Evolutionary conservation across 64 coral and sea anemone species (phyloP).

Genomic region (Stichodactyla helianthus): DNA sequence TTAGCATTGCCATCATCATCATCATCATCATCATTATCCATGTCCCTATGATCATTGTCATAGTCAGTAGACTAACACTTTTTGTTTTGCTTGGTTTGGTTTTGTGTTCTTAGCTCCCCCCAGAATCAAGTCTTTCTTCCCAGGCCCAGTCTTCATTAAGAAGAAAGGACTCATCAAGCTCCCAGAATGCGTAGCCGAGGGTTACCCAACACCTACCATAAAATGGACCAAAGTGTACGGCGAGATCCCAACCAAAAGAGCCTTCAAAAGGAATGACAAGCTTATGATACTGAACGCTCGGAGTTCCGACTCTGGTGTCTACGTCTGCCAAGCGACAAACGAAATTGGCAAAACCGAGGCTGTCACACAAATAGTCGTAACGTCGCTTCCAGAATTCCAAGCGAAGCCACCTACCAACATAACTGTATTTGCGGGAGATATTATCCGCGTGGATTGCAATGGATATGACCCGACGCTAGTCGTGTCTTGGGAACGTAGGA

Average conservation of each 20-base stretch:
- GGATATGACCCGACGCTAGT: constrained; percentile 34
- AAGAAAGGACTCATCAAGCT: constrained; percentile 15
- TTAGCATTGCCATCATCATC: no score
- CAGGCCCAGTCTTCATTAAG: constrained; percentile 23
- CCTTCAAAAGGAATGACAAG: neutral
- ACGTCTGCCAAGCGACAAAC: constrained; percentile 43
- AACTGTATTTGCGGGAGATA: constrained; percentile 27
- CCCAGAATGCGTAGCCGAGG: constrained; percentile 34
- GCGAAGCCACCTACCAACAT: constrained; percentile 19
- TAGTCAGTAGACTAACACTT: neutral
- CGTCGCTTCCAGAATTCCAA: constrained; percentile 25
- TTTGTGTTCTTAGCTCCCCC: constrained; percentile 6
- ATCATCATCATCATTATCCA: neutral
- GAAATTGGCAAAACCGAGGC: constrained; percentile 27
- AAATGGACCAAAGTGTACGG: constrained; percentile 44
- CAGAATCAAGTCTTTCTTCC: constrained; percentile 26
- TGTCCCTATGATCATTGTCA: neutral
- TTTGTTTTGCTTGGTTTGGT: neutral
- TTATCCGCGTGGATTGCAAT: constrained; percentile 26
- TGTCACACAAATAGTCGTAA: constrained; percentile 41
- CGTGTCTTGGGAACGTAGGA: constrained; percentile 32
- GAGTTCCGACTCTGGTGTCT: constrained; percentile 41
- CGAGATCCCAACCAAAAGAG: constrained; percentile 14
- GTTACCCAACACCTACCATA: constrained; percentile 40
- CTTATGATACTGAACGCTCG: constrained; percentile 20